phyloP scores from a whole-genome alignment of 2,113 vertebrate genomes.

The Syngnathoides biaculeatus region DNA sequence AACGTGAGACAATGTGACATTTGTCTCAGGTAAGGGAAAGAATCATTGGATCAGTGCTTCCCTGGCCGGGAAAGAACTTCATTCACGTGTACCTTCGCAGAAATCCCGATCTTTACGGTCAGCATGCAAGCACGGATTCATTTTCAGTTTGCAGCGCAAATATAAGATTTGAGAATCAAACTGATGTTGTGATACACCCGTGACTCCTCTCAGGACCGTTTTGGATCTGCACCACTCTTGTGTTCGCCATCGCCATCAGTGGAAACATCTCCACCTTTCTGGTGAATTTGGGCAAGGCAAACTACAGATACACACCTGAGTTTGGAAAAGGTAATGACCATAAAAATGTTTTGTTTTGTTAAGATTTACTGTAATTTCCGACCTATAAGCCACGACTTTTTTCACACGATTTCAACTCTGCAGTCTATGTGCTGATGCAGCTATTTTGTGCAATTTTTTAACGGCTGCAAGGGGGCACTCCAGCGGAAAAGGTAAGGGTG shows the following conservation, averaged over 20 bases:
- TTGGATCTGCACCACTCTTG: conserved; percentile 96
- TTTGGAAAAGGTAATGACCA: conserved; percentile 85
- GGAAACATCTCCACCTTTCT: conserved; percentile 94
- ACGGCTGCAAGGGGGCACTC: too few relatives aligned
- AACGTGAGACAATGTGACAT: background rate
- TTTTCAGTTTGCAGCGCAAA: background rate
- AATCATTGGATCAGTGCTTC: conserved; percentile 90
- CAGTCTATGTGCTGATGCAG: too few relatives aligned
- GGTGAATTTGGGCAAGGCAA: conserved; percentile 73
- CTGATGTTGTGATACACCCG: background rate
- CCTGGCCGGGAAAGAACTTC: conserved; percentile 91
- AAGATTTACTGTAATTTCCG: too few relatives aligned
- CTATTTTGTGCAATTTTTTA: too few relatives aligned
- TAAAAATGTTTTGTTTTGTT: background rate
- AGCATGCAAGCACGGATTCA: conserved; percentile 13
- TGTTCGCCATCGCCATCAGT: conserved; percentile 93
- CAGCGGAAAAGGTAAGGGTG: too few relatives aligned
- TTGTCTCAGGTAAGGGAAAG: conserved; percentile 84
- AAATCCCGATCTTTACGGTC: conserved; percentile 95
- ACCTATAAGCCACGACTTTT: too few relatives aligned
- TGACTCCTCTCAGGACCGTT: conserved; percentile 82
- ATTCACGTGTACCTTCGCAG: conserved; percentile 85
- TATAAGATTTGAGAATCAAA: background rate
- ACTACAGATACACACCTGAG: conserved; percentile 86
- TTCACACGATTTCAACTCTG: too few relatives aligned